A percentile compares a stretch with the other conserved stretches of the same genome.
Conservation (phyloP, 37 sponge, comb jelly and placozoan species). For the Amphimedon queenslandica region DNA sequence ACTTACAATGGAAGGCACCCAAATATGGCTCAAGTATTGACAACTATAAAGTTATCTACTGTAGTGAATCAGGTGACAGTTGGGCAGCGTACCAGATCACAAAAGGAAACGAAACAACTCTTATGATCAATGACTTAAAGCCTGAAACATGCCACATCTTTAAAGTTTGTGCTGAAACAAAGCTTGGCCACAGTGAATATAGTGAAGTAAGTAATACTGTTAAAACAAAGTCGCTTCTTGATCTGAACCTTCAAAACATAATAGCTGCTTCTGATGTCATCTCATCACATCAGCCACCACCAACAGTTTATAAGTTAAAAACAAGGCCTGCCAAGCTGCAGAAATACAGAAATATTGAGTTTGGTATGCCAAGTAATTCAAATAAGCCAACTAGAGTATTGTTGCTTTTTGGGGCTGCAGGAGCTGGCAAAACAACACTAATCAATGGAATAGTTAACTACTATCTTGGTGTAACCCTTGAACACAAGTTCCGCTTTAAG, state of each 20-base stretch:
- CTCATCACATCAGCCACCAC: not conserved
- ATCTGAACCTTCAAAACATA: not conserved
- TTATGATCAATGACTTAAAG: not conserved
- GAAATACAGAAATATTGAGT: not conserved
- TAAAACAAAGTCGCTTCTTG: not conserved
- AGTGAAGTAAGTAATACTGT: not conserved
- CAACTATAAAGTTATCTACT: not conserved
- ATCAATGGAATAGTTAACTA: slow-evolving; percentile 74
- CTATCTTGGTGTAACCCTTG: slow-evolving; percentile 64
- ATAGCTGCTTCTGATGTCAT: not conserved
- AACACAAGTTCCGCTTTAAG: slow-evolving; percentile 68
- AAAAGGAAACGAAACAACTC: too few species aligned
- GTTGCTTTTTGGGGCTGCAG: slow-evolving; percentile 79
- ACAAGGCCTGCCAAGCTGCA: not conserved
- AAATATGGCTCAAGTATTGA: not conserved
- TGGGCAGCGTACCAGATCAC: too few species aligned
- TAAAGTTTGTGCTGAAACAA: not conserved
- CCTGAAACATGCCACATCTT: not conserved
- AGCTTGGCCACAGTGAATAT: not conserved
- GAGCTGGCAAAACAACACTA: slow-evolving; percentile 75
- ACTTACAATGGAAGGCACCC: not conserved
- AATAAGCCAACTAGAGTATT: too few species aligned
- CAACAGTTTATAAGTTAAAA: not conserved
- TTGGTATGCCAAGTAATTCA: too few species aligned
- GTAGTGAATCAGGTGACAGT: not conserved